Evolutionary conservation across 2,888 invertebrate genomes (phyloP), one percentile per base, ranked within the genome.

Genomic region (Epistrophella euchroma): DNA sequence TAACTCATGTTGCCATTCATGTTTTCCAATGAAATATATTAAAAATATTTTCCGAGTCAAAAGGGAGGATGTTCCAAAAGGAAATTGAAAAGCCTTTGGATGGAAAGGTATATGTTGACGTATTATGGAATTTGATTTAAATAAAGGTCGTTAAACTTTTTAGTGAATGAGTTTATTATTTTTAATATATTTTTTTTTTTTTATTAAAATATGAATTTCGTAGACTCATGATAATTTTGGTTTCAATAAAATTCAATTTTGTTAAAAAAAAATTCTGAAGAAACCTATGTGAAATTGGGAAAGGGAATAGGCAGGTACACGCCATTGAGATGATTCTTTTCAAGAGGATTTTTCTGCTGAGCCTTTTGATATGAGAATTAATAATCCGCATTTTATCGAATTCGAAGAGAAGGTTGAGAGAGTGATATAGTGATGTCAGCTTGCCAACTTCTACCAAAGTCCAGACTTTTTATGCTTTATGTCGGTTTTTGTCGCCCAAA

Each of bases 11-110:
- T 74, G 55, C 62, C 68, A 62, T 74, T 74, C 70, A 64, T 78
- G 19, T 43, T 78, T 73, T 52, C n/a, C 32, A 62, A 58, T 19
- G 55, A 79, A 79, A 79, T 74, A 64, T 84, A 84, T 74, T 84
- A 84, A 79, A 84, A 84, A 84, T 83, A 75, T 84, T 79, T 84
- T 55, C 10, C 17, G 37, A 40, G 37, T 15, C 13, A 22, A n/a
- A 37, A 22, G 19, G 45, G 47, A 45, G 22, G 15, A 58, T 68
- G 13, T 68, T 13, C 35, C 47, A 35, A 47, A 35, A 43, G 45
- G 32, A 75, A 28, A 32, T 56, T 66, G 66, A 75, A 66, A 56
- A 66, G 47, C 66, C 47, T 66, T 43, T 22, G 32, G 19, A 50
- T 25, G 47, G n/a, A 47, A 45, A 55, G 43, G 43, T 55, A 66